These are phyloP conservation scores for Acanthochromis polyacanthus DNA, from an alignment of 2,113 vertebrate genomes.

Conservation along the genomic window DNA sequence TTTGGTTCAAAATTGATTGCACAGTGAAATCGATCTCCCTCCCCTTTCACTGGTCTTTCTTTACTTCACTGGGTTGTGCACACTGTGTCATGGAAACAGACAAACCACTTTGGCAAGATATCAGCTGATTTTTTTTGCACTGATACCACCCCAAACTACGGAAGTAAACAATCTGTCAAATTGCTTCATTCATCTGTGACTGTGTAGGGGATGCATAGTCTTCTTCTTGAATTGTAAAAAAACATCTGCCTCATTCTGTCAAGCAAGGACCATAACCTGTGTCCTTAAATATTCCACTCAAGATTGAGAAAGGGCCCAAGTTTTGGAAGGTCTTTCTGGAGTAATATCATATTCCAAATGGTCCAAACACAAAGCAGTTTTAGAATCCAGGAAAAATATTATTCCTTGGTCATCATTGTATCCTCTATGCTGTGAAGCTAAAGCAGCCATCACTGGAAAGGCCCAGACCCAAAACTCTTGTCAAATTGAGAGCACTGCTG, in stretches of 20 bases:
- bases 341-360: constrained; percentile 23
- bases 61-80: constrained; percentile 14
- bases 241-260: constrained; percentile 23
- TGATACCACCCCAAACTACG: constrained; percentile 40
- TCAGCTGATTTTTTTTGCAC: constrained; percentile 33
- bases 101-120: constrained; percentile 42
- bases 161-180: constrained; percentile 37
- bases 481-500: constrained; percentile 75
- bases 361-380: constrained; percentile 5
- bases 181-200: constrained; percentile 38
- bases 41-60: constrained; percentile 4
- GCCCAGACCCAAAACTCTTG: constrained; percentile 77
- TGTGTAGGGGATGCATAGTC: constrained; percentile 17
- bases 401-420: constrained; percentile 2
- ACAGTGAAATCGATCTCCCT: constrained; percentile 64
- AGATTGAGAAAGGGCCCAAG: constrained; percentile 19
- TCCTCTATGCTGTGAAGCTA: constrained; percentile 2
- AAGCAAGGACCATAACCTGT: not conserved
- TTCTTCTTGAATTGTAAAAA: constrained; percentile 41
- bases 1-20: constrained; percentile 67
- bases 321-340: constrained; percentile 43
- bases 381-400: constrained; percentile 21
- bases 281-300: constrained; percentile 20
- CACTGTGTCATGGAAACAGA: constrained; percentile 39
- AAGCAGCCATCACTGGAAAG: constrained; percentile 74